These are phyloP conservation scores for Antennarius maculatus DNA, from an alignment of 2,797 vertebrate genomes.

Conservation along the genomic window DNA sequence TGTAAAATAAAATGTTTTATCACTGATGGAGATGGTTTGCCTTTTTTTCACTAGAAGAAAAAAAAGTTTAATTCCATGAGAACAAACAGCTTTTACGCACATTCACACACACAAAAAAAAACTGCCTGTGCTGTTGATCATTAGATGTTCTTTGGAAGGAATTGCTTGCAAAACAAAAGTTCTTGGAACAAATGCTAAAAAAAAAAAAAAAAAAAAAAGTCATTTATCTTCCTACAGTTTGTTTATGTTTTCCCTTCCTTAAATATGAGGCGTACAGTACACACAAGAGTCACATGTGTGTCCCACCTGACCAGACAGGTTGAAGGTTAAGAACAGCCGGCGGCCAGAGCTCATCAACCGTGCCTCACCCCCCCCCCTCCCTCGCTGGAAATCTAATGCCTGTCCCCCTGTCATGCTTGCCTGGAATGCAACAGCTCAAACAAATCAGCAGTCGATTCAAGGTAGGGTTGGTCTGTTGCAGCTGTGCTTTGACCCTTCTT, in stretches of 20 bases:
- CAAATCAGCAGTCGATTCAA: conserved; percentile 66
- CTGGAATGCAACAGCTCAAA: conserved; percentile 69
- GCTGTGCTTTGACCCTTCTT: conserved; percentile 74
- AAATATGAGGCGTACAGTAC: conserved; percentile 76
- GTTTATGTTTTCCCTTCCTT: conserved; percentile 69
- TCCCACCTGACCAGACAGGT: conserved; percentile 75
- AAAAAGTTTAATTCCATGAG: conserved; percentile 64
- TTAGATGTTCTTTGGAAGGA: conserved; percentile 60
- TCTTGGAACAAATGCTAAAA: conserved; percentile 83
- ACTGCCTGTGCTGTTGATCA: conserved; percentile 60
- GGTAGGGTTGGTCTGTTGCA: conserved; percentile 65
- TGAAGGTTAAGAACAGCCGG: conserved; percentile 72
- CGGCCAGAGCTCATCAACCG: conserved; percentile 60
- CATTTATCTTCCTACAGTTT: conserved; percentile 83
- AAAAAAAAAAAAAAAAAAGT: conserved; percentile 80
- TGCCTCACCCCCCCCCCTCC: not conserved
- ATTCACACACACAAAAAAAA: conserved; percentile 29
- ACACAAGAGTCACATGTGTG: conserved; percentile 72
- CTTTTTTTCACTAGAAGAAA: conserved; percentile 31
- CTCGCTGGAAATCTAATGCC: conserved; percentile 58
- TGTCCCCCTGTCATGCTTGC: conserved; percentile 66
- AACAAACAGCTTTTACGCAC: conserved; percentile 48
- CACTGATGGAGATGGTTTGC: conserved; percentile 65
- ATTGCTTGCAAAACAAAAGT: conserved; percentile 76
- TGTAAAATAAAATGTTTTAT: conserved; percentile 43